A percentile compares a stretch with the other conserved stretches of the same genome.
Evolutionary conservation across 37 sponge, comb jelly and placozoan genomes (phyloP).

Genomic region (Corticium candelabrum): DNA sequence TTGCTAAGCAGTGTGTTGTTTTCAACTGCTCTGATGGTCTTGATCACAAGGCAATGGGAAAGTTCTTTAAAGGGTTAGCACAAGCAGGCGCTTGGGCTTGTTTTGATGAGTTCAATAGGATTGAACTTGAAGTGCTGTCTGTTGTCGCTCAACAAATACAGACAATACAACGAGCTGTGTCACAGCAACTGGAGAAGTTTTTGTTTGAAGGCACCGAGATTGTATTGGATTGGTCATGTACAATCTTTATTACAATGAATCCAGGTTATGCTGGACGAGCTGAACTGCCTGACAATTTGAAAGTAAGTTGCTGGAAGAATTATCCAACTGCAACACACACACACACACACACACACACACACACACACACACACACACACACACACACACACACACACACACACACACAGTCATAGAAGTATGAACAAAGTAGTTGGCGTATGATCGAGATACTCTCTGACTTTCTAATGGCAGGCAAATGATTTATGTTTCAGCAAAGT

Average conservation of each 20-base stretch:
- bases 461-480: too few relatives aligned
- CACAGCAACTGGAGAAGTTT: conserved; percentile 16
- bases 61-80: conserved; percentile 44
- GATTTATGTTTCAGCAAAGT: neutral
- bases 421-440: neutral
- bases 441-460: neutral
- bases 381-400: too few relatives aligned
- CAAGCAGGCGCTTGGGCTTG: conserved; percentile 49
- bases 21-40: conserved; percentile 45
- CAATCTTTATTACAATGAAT: conserved; percentile 41
- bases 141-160: conserved; percentile 46
- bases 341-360: too few relatives aligned
- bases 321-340: neutral
- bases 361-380: too few relatives aligned
- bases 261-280: conserved; percentile 37
- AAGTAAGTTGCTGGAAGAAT: neutral
- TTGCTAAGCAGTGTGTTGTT: conserved; percentile 45
- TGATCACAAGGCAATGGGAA: conserved; percentile 45
- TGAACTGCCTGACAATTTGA: conserved; percentile 37
- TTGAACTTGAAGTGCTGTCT: conserved; percentile 42
- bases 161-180: conserved; percentile 28
- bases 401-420: neutral
- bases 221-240: conserved; percentile 23
- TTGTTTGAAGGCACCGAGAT: conserved; percentile 39
- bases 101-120: conserved; percentile 53